Evolutionary conservation across 23 tunicate species (phyloP), one percentile per base, ranked within the genome.

Genomic region (Ascidia mentula): DNA sequence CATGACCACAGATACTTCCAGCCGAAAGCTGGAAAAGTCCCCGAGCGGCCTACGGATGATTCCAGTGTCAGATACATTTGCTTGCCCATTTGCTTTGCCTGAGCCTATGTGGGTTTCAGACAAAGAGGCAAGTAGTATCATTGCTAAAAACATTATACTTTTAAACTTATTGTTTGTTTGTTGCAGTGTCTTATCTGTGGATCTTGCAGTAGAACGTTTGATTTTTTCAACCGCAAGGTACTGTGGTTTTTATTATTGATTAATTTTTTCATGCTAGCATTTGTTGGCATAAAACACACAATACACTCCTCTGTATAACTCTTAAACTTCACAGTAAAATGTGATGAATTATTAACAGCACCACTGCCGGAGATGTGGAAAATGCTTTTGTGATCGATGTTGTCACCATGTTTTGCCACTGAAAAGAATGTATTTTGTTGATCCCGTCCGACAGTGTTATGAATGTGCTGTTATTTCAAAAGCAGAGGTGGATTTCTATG

Each of bases 81-180:
- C 98, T 36, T 69, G 87, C 46, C 98, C 98, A 75, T 93, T 93
- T 76, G 93, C 89, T 2, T 38, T 93, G 22, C 38, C 72, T 60
- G 98, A 93, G 80, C 98, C 98, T 15, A 46, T 45, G 77, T 93
- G 98, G 98, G 79, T 84, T 75, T 75, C 98, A 18, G 98, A 93
- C 70, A 88, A 84, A 59, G 86, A 88, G 78, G 96, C 80, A 65
- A 40, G 72, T 73, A 28, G 22, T 73, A 4, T 20, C 65, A 6
- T 6, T 5, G 24, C 28, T 9, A 3, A 3, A 9, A 12, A 9
- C 15, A 42, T 12, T 42, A 9, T 42, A 42, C 15, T 42, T 42
- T 12, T 42, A 42, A 42, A 42, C 15, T 15, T 9, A 12, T 9
- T 42, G 53, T 37, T 53, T 53, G 34, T 53, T 33, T 88, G 69